Base-by-base conservation (phyloP, 2,113 vertebrate genomes). In the Fukomys damarensis region DNA sequence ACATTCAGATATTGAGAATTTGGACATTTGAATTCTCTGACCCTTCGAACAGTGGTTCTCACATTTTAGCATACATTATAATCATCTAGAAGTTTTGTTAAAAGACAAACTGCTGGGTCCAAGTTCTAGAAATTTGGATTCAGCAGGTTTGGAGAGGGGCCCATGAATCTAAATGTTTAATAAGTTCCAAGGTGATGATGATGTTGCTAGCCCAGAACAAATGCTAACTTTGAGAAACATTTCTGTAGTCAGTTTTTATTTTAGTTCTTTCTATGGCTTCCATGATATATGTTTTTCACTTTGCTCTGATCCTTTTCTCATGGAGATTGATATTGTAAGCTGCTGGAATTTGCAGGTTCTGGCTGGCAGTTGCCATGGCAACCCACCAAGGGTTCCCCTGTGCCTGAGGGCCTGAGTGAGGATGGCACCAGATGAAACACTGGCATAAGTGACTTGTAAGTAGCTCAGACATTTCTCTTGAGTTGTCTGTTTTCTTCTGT, bases 331-430 rank as follows among this genome's bases (percentile, higher is more conserved):
- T 97, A 96, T 90, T 95, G 65, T 76, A 97, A 95, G 49, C 82
- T 95, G 82, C 88, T 93, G 77, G 92, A 96, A 97, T 97, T 97
- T 97, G 72, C 79, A 94, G 92, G 38, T 91, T 92, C 82, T 93
- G 72, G 77, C 72, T 95, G 87, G 59, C 61, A 91, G 97, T 98
- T 97, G 77, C 91, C 91, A 97, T 96, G 86, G 86, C 30, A 96
- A 97, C 94, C 65, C 49, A 88, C 49, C 61, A 26, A 94, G 22
- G 16, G n/a, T 93, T 96, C 65, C 82, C 93, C 91, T 87, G 35
- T 89, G 89, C 80, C 91, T 93, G 92, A 61, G 83, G 80, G 80
- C 68, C 70, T 92, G 76, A 90, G 52, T 92, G 80, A 97, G 49
- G 89, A 92, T 11, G 30, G 76, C 63, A 93, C 28, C n/a, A 95